Percentiles rank a stretch among this genome's conserved stretches.
phyloP scores from a whole-genome alignment of 2,797 vertebrate species.

The Adelosebastes latens region DNA sequence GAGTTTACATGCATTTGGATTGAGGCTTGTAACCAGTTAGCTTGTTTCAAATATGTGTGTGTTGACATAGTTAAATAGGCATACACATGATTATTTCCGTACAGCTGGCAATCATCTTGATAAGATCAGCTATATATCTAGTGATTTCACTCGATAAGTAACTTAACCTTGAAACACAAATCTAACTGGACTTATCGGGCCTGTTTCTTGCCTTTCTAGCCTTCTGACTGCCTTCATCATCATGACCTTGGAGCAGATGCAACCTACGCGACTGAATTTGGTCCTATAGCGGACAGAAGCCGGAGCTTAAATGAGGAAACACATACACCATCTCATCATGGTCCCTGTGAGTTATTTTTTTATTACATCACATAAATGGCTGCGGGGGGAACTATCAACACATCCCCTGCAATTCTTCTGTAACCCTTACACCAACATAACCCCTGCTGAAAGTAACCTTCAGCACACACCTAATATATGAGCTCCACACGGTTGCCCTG shows the following conservation, averaged over 20 bases:
- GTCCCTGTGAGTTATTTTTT: neutral
- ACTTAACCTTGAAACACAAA: slow-evolving; percentile 1
- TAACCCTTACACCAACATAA: slow-evolving; percentile 4
- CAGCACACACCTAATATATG: slow-evolving; percentile 24
- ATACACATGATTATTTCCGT: neutral
- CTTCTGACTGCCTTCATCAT: neutral
- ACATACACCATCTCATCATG: neutral
- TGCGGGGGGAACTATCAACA: slow-evolving; percentile 9
- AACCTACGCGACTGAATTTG: neutral
- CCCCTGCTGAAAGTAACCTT: slow-evolving; percentile 61
- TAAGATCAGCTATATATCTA: slow-evolving; percentile 43
- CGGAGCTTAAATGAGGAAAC: neutral
- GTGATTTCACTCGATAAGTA: slow-evolving; percentile 11
- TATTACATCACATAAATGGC: slow-evolving; percentile 26
- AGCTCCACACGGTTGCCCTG: slow-evolving; percentile 3
- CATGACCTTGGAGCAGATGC: slow-evolving; percentile 48
- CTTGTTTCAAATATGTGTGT: neutral
- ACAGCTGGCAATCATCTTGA: slow-evolving; percentile 4
- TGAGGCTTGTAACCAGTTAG: neutral
- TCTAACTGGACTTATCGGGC: neutral
- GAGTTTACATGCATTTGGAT: neutral
- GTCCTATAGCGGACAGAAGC: neutral
- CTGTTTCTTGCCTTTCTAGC: slow-evolving; percentile 13
- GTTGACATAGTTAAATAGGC: neutral
- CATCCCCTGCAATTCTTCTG: neutral